Conservation (phyloP, 2,797 vertebrate genomes). For the Rhadinocentrus ornatus region DNA sequence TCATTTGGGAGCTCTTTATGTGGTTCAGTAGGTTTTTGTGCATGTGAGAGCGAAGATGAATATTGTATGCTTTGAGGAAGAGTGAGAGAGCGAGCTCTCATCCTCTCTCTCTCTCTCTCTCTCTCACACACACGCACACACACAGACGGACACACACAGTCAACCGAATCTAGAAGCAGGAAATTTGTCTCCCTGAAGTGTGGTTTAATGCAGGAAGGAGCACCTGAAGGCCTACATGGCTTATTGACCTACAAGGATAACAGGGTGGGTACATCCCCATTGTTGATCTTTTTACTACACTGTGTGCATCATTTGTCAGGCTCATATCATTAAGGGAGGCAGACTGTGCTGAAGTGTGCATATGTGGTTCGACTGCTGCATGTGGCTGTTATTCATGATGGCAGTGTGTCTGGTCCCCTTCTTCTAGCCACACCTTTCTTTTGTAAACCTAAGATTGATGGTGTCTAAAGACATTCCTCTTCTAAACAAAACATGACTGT, state of each 20-base stretch:
- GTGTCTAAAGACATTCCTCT: constrained; percentile 22
- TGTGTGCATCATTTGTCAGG: constrained; percentile 59
- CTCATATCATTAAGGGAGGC: constrained; percentile 52
- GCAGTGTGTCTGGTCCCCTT: constrained; percentile 13
- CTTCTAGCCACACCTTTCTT: constrained; percentile 18
- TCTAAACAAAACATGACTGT: constrained; percentile 16
- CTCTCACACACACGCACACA: neutral
- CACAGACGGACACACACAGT: neutral
- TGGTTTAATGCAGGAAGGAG: constrained; percentile 37
- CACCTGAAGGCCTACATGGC: constrained; percentile 57
- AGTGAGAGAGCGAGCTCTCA: constrained; percentile 7
- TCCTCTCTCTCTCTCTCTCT: constrained; percentile 2
- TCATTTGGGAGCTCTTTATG: constrained; percentile 59
- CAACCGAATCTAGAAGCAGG: constrained; percentile 36
- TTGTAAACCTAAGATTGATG: constrained; percentile 40
- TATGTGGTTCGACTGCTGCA: constrained; percentile 15
- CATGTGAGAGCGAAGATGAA: constrained; percentile 54
- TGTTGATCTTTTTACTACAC: constrained; percentile 51
- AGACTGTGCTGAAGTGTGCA: neutral
- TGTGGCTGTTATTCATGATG: constrained; percentile 36
- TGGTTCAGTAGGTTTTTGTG: constrained; percentile 58
- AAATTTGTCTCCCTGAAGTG: constrained; percentile 50
- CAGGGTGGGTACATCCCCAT: constrained; percentile 33
- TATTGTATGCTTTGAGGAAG: constrained; percentile 36
- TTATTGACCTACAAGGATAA: constrained; percentile 66